Evolutionary conservation across 2,888 invertebrate genomes (phyloP).

Genomic region (Bombylius discolor): DNA sequence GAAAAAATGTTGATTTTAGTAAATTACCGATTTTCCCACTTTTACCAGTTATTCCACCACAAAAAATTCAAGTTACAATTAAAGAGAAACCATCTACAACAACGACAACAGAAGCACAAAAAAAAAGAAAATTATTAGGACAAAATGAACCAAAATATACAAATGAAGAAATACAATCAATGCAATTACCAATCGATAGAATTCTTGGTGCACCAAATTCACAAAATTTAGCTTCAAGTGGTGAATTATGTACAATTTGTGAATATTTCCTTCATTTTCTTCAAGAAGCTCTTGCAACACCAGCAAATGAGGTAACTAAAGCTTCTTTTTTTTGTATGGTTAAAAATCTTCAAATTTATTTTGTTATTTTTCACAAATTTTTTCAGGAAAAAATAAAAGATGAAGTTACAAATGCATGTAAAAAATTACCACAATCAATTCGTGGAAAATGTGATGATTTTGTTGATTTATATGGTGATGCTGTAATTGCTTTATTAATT

Average conservation of each 20-base stretch:
- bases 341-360: not conserved
- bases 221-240: constrained; percentile 32
- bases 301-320: constrained; percentile 48
- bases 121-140: constrained; percentile 23
- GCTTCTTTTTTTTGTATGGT: not conserved
- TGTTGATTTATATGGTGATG: constrained; percentile 65
- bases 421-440: constrained; percentile 48
- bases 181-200: constrained; percentile 42
- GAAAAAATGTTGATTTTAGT: not conserved
- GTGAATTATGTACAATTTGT: constrained; percentile 57
- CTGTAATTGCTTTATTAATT: constrained; percentile 61
- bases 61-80: constrained; percentile 31
- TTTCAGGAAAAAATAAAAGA: constrained; percentile 53
- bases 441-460: constrained; percentile 57
- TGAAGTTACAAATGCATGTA: constrained; percentile 56
- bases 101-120: not conserved
- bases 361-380: constrained; percentile 33
- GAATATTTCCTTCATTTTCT: constrained; percentile 70
- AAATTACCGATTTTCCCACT: constrained; percentile 45
- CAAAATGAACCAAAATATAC: constrained; percentile 28
- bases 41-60: constrained; percentile 40
- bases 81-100: constrained; percentile 6
- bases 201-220: constrained; percentile 34
- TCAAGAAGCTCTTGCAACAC: constrained; percentile 57
- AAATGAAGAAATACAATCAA: constrained; percentile 26